Base-by-base conservation (phyloP, 1,140 invertebrate genomes). In the Plodia interpunctella region DNA sequence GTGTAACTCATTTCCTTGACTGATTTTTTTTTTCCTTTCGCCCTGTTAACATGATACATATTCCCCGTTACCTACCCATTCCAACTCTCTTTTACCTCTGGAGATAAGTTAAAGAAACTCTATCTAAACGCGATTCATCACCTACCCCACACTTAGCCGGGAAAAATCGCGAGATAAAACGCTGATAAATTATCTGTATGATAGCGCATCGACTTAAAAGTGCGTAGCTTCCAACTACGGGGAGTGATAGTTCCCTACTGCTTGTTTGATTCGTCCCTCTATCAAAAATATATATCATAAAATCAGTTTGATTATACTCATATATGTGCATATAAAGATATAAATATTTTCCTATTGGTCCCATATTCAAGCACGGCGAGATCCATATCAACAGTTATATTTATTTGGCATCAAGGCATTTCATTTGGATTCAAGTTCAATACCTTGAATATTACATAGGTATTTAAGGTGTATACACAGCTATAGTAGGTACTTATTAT, bases 181-280 rank as follows among this genome's bases (percentile, higher is more conserved):
- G 69, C 62, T 83, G 80, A 87, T 82, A 87, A 86, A 83, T 86
- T 80, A 82, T 79, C 66, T 63, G n/a, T 67, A 77, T 80, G 68
- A 80, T 76, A 69, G 51, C 60, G 59, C 52, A 59, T 62, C 70
- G 70, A 65, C 70, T 80, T 78, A 76, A 80, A 78, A 80, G 66
- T 73, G 65, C 60, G 54, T 67, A 59, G 59, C 63, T 74, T 75
- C 72, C 72, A 76, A 72, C 70, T 69, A 54, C 60, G 65, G 65
- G 66, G 63, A n/a, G 15, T 3, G 13, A 44, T n/a, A 3, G 5
- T 44, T 44, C 38, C 38, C 38, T 44, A 15, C 10, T 3, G 10
- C 13, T 44, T 17, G 5, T 4, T 5, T 15, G 1, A 5, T 15
- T 44, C 2, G 15, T 10, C 38, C 38, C 38, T 15, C 13, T 15